Base-by-base conservation (phyloP, 2,797 vertebrate genomes). In the Neosilurus hyrtlii region DNA sequence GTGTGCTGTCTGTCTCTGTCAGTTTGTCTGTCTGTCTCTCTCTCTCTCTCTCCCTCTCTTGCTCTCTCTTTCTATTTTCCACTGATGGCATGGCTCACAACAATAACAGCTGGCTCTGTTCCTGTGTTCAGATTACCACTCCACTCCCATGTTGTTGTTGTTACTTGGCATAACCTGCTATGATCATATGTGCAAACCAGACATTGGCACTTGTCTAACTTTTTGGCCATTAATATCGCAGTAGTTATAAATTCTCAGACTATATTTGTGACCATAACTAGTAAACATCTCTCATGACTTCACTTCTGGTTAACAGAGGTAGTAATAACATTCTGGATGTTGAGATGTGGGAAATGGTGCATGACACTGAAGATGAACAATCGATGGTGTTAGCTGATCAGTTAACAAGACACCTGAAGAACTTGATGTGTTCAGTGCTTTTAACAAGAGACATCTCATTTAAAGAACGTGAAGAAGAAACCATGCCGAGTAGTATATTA, bases 41-140 rank as follows among this genome's bases (percentile, higher is more conserved):
- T 43, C 4, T 5, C 22, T 52, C 35, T 35, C 66, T 24, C 70
- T 80, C 72, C 59, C 56, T 59, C 24, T n/a, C 30, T 62, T 51
- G 68, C 65, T 70, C 15, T 61, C 37, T 59, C 30, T 1, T 22
- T 35, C 14, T 4, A 14, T 7, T 12, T 35, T 52, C 67, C n/a
- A 83, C 73, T 83, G 85, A 82, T 83, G 83, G 52, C 66, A 82
- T 74, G 72, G 51, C 68, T 77, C 49, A 66, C 80, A 66, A 79
- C 5, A 57, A 22, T 35, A 59, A 9, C 84, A 84, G 83, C 83
- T 87, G 87, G 78, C 62, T 79, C 54, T 62, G 26, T 82, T 77
- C 65, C 63, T 65, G 66, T 84, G 85, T 65, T 85, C 72, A 83
- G 59, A 82, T 86, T 80, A 79, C 82, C 57, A 56, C 72, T 62